Conservation (phyloP, 2,113 vertebrate species). For the Melospiza georgiana region DNA sequence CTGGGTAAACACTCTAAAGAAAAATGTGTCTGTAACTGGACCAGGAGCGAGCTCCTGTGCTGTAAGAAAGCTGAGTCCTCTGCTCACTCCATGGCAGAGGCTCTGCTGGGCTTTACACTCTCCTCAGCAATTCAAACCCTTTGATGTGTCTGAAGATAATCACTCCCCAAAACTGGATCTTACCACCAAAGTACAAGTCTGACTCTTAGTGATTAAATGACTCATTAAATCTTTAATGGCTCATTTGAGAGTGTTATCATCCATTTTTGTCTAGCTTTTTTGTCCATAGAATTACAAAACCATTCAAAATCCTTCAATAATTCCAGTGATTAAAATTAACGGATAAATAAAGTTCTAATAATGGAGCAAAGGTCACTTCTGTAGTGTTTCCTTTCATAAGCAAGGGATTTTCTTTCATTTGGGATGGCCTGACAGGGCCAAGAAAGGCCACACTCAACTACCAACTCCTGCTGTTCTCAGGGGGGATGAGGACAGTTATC, state of each 20-base stretch:
- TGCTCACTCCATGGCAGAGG: background rate
- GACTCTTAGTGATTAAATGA: background rate
- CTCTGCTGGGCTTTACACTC: background rate
- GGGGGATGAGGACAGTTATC: background rate
- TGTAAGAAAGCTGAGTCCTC: background rate
- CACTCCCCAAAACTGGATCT: background rate
- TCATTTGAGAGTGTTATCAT: background rate
- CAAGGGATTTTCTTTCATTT: background rate
- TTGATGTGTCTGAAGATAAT: background rate
- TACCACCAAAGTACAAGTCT: background rate
- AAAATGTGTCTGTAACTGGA: background rate
- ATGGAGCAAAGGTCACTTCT: background rate
- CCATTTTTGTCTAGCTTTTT: background rate
- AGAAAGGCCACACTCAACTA: background rate
- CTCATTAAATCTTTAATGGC: background rate
- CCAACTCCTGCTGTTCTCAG: background rate
- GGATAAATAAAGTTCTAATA: slow-evolving; percentile 18
- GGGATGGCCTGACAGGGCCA: background rate
- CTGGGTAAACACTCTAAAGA: background rate
- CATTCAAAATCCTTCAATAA: background rate
- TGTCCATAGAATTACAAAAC: background rate
- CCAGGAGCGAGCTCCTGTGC: background rate
- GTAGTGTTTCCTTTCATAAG: background rate
- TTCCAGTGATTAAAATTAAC: background rate
- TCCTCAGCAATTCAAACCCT: background rate